These are phyloP conservation scores for Plestiodon gilberti DNA, from an alignment of 2,113 vertebrate genomes.

Conservation along the genomic window DNA sequence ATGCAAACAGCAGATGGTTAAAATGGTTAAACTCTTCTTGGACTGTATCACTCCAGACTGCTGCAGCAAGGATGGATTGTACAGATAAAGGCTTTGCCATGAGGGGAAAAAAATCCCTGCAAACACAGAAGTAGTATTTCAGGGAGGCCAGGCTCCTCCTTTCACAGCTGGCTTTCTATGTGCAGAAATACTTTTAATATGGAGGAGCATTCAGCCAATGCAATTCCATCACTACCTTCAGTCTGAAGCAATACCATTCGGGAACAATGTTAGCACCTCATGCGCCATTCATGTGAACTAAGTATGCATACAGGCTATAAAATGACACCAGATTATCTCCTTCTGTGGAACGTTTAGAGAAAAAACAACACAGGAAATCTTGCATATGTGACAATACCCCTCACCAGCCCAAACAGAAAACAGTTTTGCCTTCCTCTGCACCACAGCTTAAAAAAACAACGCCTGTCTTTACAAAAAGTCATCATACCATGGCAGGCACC, in stretches of 20 bases:
- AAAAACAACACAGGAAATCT: too few species aligned
- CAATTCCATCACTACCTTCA: background rate
- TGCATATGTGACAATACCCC: background rate
- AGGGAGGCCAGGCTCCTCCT: background rate
- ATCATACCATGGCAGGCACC: background rate
- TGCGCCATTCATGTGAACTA: background rate
- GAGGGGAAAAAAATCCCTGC: too few species aligned
- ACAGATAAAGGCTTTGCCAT: background rate
- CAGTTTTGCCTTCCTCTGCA: background rate
- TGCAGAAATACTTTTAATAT: background rate
- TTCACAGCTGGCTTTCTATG: background rate
- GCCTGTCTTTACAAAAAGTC: background rate
- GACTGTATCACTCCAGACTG: background rate
- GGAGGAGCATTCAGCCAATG: background rate
- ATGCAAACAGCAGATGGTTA: background rate
- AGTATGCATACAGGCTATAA: background rate
- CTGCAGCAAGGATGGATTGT: too few species aligned
- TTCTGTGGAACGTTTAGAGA: background rate
- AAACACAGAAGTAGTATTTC: background rate
- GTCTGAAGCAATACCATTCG: fast-evolving
- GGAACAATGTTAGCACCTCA: background rate
- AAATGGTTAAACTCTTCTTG: background rate
- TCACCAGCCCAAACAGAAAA: background rate
- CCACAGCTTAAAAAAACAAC: background rate
- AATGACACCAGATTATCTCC: background rate